Evolutionary conservation across 2,797 vertebrate genomes (phyloP).

Genomic region (Neosilurus mollespiculum): DNA sequence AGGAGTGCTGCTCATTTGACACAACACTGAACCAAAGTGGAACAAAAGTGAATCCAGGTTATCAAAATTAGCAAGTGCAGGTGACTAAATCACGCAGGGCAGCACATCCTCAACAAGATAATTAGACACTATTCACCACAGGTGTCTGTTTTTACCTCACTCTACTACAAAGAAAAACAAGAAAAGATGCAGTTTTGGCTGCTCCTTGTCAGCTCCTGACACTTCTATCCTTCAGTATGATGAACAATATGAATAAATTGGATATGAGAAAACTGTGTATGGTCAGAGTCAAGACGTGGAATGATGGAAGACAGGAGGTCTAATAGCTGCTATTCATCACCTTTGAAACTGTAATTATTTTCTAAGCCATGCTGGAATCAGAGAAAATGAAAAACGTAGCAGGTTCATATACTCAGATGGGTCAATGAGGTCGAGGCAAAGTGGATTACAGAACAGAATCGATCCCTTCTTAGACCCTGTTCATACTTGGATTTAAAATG

Average conservation of each 20-base stretch:
- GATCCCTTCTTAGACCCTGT: not conserved
- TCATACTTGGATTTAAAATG: too few relatives aligned
- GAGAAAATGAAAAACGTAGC: constrained; percentile 25
- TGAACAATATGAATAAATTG: constrained; percentile 26
- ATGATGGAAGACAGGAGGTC: constrained; percentile 26
- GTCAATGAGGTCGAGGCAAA: constrained; percentile 18
- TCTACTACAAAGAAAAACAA: not conserved
- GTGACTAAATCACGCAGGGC: not conserved
- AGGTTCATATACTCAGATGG: constrained; percentile 3
- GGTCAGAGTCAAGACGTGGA: constrained; percentile 23
- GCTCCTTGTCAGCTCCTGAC: not conserved
- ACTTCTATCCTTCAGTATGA: not conserved
- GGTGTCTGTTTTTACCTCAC: not conserved
- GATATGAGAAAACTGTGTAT: constrained; percentile 44
- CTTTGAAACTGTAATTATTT: constrained; percentile 63
- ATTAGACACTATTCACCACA: not conserved
- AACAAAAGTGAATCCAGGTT: not conserved
- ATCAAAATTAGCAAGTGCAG: not conserved
- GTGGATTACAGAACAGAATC: not conserved
- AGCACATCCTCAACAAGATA: not conserved
- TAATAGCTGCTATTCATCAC: constrained; percentile 64
- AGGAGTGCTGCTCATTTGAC: not conserved
- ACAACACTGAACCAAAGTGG: not conserved
- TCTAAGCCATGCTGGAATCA: constrained; percentile 50
- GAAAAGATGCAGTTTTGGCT: not conserved